Conservation (phyloP, 2,797 vertebrate species). For the Calcarius lapponicus region DNA sequence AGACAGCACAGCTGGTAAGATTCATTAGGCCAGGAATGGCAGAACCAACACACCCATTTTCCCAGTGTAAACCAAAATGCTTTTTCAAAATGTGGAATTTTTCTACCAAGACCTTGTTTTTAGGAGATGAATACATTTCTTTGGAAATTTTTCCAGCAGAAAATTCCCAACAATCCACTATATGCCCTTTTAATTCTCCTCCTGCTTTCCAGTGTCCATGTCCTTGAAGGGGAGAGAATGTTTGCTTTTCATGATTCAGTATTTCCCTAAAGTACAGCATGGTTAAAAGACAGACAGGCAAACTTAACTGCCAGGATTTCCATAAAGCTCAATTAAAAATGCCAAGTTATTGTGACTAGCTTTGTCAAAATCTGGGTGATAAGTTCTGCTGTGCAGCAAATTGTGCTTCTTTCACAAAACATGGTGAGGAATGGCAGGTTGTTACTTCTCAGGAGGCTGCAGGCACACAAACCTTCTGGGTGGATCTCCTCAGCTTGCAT, state of each 20-base stretch:
- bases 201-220: not conserved
- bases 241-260: not conserved
- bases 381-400: not conserved
- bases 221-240: not conserved
- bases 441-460: not conserved
- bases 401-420: not conserved
- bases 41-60: not conserved
- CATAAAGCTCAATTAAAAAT: conserved; percentile 26
- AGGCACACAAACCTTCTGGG: not conserved
- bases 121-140: not conserved
- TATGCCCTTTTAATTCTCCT: not conserved
- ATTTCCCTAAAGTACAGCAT: not conserved
- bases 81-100: not conserved
- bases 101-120: not conserved
- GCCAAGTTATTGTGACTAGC: conserved; percentile 33
- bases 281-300: conserved; percentile 26
- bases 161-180: not conserved
- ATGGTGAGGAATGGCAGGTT: not conserved
- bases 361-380: conserved; percentile 29
- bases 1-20: not conserved
- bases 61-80: not conserved
- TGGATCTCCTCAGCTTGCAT: not conserved
- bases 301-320: conserved; percentile 13
- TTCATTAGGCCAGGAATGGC: not conserved
- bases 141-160: not conserved